Evolutionary conservation across 2,888 invertebrate genomes (phyloP), one percentile per base, ranked within the genome.

Genomic region (Baronia brevicornis): DNA sequence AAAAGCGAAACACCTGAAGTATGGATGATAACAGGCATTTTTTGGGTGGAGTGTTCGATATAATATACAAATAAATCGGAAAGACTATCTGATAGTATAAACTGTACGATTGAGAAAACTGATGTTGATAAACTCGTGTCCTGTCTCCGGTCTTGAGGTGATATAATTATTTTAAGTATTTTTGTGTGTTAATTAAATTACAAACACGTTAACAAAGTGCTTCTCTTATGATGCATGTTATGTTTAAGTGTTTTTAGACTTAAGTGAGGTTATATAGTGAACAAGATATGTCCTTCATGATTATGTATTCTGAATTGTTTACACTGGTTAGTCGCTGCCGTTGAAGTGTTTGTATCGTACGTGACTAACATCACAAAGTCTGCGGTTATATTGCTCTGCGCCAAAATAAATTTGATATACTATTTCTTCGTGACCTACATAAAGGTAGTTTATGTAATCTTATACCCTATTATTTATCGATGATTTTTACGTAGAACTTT

Each of bases 21-120:
- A 71, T 74, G 74, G 72, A 69, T 73, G 70, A 63, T 75, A 75
- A 62, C 64, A 67, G 63, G 65, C 60, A 61, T 57, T 55, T 60
- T 41, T 48, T 51, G 47, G 47, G 31, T 48, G 32, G 52, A 54
- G 52, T 46, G 40, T 46, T 44, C 40, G 47, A 36, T 36, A 40
- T 39, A 38, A 44, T 41, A 39, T 47, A 51, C 39, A 61, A 60
- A 65, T 67, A 71, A 54, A 38, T 46, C 39, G 29, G 37, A 43
- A 39, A 41, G 41, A 37, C 44, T 46, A 22, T 40, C 39, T 34
- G 47, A 52, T 46, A 47, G 48, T 39, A 39, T 42, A 40, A 42
- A 38, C 28, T 40, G 33, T 33, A 43, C 44, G 41, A 43, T 33
- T 34, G 36, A 51, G 44, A 34, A 25, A 42, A 39, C 39, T 39